Evolutionary conservation across 2,888 invertebrate species (phyloP), one percentile per base, ranked within the genome.

Genomic region (Sinhomidia bicolor): DNA sequence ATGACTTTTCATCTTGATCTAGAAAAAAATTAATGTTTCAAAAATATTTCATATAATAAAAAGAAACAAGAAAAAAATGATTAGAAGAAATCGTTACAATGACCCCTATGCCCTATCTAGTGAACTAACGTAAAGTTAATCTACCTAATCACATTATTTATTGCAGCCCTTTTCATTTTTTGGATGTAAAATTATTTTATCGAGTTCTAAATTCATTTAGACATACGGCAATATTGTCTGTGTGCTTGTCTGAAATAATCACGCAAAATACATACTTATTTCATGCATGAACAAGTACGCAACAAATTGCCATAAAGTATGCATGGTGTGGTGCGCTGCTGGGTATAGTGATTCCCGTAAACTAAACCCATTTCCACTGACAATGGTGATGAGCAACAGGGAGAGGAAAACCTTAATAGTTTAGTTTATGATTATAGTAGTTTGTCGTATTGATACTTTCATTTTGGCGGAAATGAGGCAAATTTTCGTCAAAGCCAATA

Each of bases 391-490:
- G 71, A 68, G 68, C 82, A 83, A 83, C 83, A 83, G 71, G 83
- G 47, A 85, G 32, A 68, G 71, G 71, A 68, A 83, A 78, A 41
- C 84, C 74, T 78, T 78, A 85, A 85, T 85, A 78, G 84, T 44
- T 76, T 76, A 29, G 17, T 84, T 57, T 76, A 76, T 76, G 60
- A 29, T 84, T 71, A 47, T 71, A 41, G 41, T 68, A 44, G 23
- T 71, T 71, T 44, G 71, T 9, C 36, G 26, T 71, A 71, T 71
- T 71, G 41, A 71, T 44, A 26, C 65, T 65, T 65, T 26, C 57
- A 12, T 74, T 60, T 78, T 85, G 78, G 78, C 84, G 84, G 84
- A 85, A 85, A 85, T 51, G 76, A 85, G 84, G 78, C 84, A 78
- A 85, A 85, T 85, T 76, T 74, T 83, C 44, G 23, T 57, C 60